Evolutionary conservation across 2,113 vertebrate genomes (phyloP), one percentile per base, ranked within the genome.

Genomic region (Paradisaea rubra): DNA sequence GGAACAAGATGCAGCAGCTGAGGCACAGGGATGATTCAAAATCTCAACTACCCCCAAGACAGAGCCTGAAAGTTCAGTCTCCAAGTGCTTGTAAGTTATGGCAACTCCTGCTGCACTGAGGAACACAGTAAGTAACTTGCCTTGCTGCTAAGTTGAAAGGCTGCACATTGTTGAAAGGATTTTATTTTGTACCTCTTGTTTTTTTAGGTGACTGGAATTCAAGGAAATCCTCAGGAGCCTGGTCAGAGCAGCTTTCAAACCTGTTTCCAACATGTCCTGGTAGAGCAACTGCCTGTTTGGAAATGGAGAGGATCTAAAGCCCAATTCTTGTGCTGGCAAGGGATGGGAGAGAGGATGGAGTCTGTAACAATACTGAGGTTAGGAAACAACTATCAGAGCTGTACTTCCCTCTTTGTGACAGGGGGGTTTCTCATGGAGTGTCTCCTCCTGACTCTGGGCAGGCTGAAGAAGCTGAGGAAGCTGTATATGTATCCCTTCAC

Each of bases 141-240:
- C 63, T 10, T 25, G 13, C 23, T 65, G 44, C 35, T 20, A 7
- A 24, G 27, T 33, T 65, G 31, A 60, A 22, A 33, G 65, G 50
- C 37, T 64, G 45, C 12, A 17, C 56, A 5, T 39, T 56, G 25
- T 25, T 54, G 33, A 53, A 70, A 41, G 21, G 60, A n/a, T 64
- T 88, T 83, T 5, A 53, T 60, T 87, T 64, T 86, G 2, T 23
- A n/a, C 39, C 76, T 88, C 1, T 68, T 89, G 22, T 65, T 91
- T 78, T 77, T 82, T 56, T 61, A 96, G 95, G 81, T 81, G 49
- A 42, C 41, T 31, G 64, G n/a, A 79, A 39, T 64, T 59, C 23
- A 78, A 41, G 64, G 66, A 45, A 61, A 31, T 25, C 23, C 21
- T 8, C 57, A 74, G 54, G 6, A 20, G 18, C 3, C 3, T 3